phyloP scores from a whole-genome alignment of 2,888 invertebrate genomes.

The Pachycephus smyrnensis region DNA sequence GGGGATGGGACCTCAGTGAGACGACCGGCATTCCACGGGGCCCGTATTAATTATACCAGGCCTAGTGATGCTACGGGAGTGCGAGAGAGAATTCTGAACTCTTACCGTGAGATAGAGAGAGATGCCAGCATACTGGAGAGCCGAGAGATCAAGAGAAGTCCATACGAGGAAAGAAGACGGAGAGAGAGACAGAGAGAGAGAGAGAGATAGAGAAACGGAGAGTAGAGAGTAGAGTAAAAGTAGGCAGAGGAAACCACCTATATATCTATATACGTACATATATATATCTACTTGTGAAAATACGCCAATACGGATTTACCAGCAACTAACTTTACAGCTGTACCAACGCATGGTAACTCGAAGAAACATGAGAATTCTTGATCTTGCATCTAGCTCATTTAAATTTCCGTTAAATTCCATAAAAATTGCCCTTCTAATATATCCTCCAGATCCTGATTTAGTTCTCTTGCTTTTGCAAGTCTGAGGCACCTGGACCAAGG shows the following conservation, averaged over 20 bases:
- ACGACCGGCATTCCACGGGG: slow-evolving; percentile 65
- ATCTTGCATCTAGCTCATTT: too few relatives aligned
- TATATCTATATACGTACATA: slow-evolving; percentile 17
- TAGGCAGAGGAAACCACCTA: slow-evolving; percentile 31
- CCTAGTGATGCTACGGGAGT: slow-evolving; percentile 52
- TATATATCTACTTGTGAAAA: neutral
- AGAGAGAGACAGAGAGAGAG: slow-evolving; percentile 25
- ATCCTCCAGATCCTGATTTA: too few relatives aligned
- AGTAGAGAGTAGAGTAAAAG: slow-evolving; percentile 23
- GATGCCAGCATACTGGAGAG: neutral
- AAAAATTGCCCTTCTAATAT: too few relatives aligned
- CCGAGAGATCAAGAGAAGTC: slow-evolving; percentile 5
- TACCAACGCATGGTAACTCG: too few relatives aligned
- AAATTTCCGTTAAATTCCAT: too few relatives aligned
- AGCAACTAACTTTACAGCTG: too few relatives aligned
- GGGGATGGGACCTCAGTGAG: slow-evolving; percentile 50
- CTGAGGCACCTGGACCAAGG: too few relatives aligned
- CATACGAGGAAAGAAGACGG: slow-evolving; percentile 23
- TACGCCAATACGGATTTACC: slow-evolving; percentile 1
- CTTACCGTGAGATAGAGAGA: slow-evolving; percentile 5
- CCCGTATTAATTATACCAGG: slow-evolving; percentile 66
- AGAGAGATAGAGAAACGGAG: slow-evolving; percentile 25
- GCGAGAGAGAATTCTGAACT: slow-evolving; percentile 43
- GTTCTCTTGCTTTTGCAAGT: too few relatives aligned
- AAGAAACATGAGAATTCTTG: too few relatives aligned